phyloP scores from a whole-genome alignment of 2,888 invertebrate genomes.

The Epinotia demarniana region DNA sequence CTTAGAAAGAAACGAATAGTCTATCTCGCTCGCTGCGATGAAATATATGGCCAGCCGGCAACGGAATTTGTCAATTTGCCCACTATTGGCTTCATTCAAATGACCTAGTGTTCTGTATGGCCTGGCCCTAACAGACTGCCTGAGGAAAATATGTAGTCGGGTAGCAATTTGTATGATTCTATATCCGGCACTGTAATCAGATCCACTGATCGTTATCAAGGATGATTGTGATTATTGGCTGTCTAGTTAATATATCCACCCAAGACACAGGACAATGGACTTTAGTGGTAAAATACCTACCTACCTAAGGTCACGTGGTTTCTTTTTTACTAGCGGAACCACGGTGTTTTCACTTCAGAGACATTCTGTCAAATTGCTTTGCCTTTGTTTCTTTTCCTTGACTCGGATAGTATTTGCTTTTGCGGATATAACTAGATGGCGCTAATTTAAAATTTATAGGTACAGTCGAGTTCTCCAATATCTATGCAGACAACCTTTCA shows the following conservation, averaged over 20 bases:
- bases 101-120: background rate
- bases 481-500: no score
- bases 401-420: no score
- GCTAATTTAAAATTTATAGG: no score
- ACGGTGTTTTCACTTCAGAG: no score
- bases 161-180: slow-evolving; percentile 7
- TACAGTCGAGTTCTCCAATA: no score
- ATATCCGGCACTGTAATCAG: slow-evolving; percentile 22
- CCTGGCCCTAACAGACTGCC: background rate
- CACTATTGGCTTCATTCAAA: background rate
- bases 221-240: slow-evolving; percentile 12
- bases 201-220: slow-evolving; percentile 17
- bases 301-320: no score
- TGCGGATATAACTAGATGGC: no score
- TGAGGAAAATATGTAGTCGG: slow-evolving; percentile 2
- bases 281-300: no score
- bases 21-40: background rate
- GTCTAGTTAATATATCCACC: slow-evolving; percentile 24
- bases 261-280: background rate
- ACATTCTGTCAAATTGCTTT: no score
- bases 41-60: background rate
- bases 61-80: background rate
- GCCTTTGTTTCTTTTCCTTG: no score
- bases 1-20: no score
- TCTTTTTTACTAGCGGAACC: no score